Conservation (phyloP, 2,797 vertebrate species). For the Aplochiton taeniatus region DNA sequence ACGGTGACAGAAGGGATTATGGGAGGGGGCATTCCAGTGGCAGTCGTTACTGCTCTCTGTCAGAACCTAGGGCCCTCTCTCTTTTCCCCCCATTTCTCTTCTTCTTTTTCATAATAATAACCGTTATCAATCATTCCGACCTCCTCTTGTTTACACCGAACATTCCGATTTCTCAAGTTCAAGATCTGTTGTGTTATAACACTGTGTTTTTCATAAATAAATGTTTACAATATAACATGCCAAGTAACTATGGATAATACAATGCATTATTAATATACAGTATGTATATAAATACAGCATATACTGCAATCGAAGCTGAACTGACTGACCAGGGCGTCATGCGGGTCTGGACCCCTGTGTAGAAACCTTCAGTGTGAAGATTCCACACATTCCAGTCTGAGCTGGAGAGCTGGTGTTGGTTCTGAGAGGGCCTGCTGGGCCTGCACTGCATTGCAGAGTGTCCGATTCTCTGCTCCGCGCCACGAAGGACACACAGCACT, state of each 20-base stretch:
- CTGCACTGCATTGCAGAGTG: slow-evolving; percentile 42
- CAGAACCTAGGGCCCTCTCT: slow-evolving; percentile 66
- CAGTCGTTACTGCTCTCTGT: slow-evolving; percentile 77
- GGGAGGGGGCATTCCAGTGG: slow-evolving; percentile 80
- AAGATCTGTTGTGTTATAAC: too few species aligned
- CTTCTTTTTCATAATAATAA: slow-evolving; percentile 37
- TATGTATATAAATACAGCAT: slow-evolving; percentile 22
- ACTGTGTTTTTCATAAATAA: too few species aligned
- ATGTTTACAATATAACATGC: too few species aligned
- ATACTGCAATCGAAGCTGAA: slow-evolving; percentile 45
- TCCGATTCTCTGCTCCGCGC: too few species aligned
- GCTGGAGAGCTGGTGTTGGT: slow-evolving; percentile 71
- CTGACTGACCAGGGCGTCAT: slow-evolving; percentile 6
- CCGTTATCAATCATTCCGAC: neutral
- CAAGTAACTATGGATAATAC: too few species aligned
- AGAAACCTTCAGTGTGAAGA: slow-evolving; percentile 72
- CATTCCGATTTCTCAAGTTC: too few species aligned
- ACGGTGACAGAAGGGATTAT: slow-evolving; percentile 79
- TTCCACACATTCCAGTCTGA: slow-evolving; percentile 77
- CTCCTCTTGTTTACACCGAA: too few species aligned
- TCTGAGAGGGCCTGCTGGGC: slow-evolving; percentile 75
- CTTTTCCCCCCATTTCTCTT: slow-evolving; percentile 49
- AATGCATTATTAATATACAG: neutral
- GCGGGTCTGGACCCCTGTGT: slow-evolving; percentile 71
- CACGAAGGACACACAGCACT: neutral